phyloP scores from a whole-genome alignment of 1,140 invertebrate genomes.

The Drosophila pandora region DNA sequence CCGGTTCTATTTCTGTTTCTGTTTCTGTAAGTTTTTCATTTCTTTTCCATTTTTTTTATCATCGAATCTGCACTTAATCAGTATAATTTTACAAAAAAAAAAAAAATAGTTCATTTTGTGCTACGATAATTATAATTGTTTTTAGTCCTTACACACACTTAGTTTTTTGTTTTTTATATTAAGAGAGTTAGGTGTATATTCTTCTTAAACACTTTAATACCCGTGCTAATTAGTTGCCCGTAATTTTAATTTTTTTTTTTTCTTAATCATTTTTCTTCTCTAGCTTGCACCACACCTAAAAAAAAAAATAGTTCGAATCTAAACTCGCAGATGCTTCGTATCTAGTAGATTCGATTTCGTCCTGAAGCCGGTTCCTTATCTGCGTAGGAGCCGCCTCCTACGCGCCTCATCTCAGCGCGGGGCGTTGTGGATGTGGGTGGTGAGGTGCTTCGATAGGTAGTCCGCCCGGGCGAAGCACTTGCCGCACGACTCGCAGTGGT shows the following conservation, averaged over 20 bases:
- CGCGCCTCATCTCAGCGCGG: constrained; percentile 85
- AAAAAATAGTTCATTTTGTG: constrained; percentile 32
- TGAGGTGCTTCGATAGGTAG: constrained; percentile 95
- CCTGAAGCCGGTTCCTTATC: constrained; percentile 63
- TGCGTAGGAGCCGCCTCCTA: constrained; percentile 84
- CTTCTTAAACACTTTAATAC: constrained; percentile 73
- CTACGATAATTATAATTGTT: constrained; percentile 37
- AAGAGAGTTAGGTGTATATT: constrained; percentile 39
- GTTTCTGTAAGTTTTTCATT: not conserved
- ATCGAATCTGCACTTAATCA: constrained; percentile 14
- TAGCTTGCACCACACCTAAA: constrained; percentile 33
- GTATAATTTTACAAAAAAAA: constrained; percentile 13
- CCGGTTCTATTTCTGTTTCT: constrained; percentile 20
- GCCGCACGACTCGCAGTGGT: constrained; percentile 95
- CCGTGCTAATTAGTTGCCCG: constrained; percentile 70
- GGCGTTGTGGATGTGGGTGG: constrained; percentile 92
- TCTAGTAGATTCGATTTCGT: not conserved
- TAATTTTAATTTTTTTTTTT: constrained; percentile 5
- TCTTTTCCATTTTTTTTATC: constrained; percentile 1
- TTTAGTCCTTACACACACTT: constrained; percentile 30
- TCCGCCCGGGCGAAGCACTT: constrained; percentile 95
- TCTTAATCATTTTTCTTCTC: constrained; percentile 7
- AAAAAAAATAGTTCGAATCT: constrained; percentile 28
- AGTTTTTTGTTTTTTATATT: constrained; percentile 23
- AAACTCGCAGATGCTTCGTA: constrained; percentile 42